phyloP scores from a whole-genome alignment of 2,888 invertebrate species.

The Himalopsyche kuldschensis region DNA sequence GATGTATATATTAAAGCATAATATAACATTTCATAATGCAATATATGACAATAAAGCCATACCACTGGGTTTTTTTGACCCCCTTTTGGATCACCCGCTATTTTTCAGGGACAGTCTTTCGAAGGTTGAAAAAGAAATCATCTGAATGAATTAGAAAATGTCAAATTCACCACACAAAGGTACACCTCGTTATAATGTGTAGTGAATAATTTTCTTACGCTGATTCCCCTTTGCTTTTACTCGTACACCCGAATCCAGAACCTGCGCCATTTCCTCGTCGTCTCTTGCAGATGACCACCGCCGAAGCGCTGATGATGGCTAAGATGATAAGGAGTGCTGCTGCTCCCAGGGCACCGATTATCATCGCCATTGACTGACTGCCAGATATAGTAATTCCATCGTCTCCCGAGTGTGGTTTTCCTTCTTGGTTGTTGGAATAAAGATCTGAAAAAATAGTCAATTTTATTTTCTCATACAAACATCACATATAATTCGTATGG shows the following conservation, averaged over 20 bases:
- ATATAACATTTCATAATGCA: too few species aligned
- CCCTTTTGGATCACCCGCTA: too few species aligned
- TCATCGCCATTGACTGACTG: conserved; percentile 53
- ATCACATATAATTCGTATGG: too few species aligned
- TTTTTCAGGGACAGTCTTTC: too few species aligned
- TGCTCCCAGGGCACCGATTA: conserved; percentile 53
- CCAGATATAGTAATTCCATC: not conserved
- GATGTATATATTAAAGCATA: too few species aligned
- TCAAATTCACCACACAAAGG: too few species aligned
- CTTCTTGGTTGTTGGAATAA: not conserved
- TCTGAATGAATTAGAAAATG: too few species aligned
- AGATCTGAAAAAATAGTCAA: not conserved
- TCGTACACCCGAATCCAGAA: conserved; percentile 13
- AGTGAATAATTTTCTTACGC: conserved; percentile 17
- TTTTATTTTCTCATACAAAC: too few species aligned
- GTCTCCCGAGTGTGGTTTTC: not conserved
- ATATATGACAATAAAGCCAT: too few species aligned
- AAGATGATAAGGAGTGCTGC: conserved; percentile 54
- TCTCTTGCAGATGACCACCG: conserved; percentile 54
- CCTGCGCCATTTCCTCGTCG: conserved; percentile 48
- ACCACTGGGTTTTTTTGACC: too few species aligned
- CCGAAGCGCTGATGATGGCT: conserved; percentile 54
- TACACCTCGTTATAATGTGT: too few species aligned
- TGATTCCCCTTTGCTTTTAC: conserved; percentile 30
- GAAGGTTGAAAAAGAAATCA: too few species aligned